These are phyloP conservation scores for Acipenser transmontanus DNA, from an alignment of 2,797 vertebrate species.

Conservation along the genomic window DNA sequence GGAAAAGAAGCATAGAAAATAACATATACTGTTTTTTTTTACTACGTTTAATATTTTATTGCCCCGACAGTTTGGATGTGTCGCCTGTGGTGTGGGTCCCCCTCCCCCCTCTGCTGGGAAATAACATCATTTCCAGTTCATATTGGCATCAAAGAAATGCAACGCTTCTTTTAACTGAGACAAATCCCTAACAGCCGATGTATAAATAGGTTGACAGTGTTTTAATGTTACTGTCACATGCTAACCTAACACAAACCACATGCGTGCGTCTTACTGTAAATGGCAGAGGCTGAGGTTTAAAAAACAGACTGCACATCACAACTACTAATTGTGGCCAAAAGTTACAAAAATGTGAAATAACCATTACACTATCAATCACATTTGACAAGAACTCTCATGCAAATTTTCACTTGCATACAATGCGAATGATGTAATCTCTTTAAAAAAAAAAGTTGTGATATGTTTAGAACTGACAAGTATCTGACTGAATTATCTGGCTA, in stretches of 20 bases:
- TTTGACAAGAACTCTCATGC: too few species aligned
- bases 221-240: conserved; percentile 35
- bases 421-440: conserved; percentile 27
- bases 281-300: conserved; percentile 9
- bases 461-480: too few species aligned
- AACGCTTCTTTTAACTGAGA: conserved; percentile 37
- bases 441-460: too few species aligned
- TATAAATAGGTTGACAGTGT: conserved; percentile 46
- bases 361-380: conserved; percentile 29
- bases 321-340: conserved; percentile 26
- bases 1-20: background rate
- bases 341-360: conserved; percentile 36
- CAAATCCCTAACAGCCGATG: conserved; percentile 35
- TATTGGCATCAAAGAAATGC: conserved; percentile 42
- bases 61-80: conserved; percentile 52
- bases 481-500: too few species aligned
- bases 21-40: conserved; percentile 4
- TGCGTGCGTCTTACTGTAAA: conserved; percentile 29
- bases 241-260: conserved; percentile 51
- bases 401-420: conserved; percentile 13
- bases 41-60: conserved; percentile 55
- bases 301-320: conserved; percentile 12
- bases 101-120: conserved; percentile 39
- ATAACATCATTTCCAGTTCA: conserved; percentile 44
- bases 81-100: conserved; percentile 49